These are phyloP conservation scores for Thalassoma bifasciatum DNA, from an alignment of 2,113 vertebrate species.

Conservation along the genomic window DNA sequence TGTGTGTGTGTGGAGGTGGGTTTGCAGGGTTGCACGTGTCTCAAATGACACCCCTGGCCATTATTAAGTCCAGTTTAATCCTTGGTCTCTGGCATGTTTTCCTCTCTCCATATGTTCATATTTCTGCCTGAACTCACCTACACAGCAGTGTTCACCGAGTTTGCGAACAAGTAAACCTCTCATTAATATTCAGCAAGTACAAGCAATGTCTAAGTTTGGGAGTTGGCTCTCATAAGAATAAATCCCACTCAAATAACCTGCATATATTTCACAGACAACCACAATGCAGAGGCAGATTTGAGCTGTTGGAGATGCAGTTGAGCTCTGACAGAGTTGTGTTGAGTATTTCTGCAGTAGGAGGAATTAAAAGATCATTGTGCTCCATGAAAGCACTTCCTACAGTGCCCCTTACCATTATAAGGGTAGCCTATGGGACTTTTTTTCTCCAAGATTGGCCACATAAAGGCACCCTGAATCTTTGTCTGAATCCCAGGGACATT, in stretches of 20 bases:
- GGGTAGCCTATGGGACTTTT: too few relatives aligned
- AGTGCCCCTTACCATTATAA: too few relatives aligned
- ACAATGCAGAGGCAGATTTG: not conserved
- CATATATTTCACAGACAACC: not conserved
- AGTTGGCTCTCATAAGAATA: constrained; percentile 38
- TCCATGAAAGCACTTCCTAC: too few relatives aligned
- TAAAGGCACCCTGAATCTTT: too few relatives aligned
- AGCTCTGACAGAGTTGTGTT: not conserved
- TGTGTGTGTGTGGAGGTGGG: not conserved
- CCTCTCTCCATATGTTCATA: constrained; percentile 71
- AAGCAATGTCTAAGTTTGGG: constrained; percentile 28
- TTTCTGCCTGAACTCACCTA: constrained; percentile 47
- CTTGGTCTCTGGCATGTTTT: constrained; percentile 62
- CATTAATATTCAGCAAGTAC: constrained; percentile 56
- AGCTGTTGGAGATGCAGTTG: not conserved
- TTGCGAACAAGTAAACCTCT: constrained; percentile 28
- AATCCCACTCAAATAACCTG: constrained; percentile 17
- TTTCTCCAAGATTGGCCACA: too few relatives aligned
- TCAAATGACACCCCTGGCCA: constrained; percentile 68
- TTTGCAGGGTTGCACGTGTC: constrained; percentile 38
- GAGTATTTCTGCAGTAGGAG: not conserved
- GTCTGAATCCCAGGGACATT: too few relatives aligned
- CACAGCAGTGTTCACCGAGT: constrained; percentile 34
- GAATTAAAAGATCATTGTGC: too few relatives aligned
- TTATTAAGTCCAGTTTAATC: constrained; percentile 72